These are phyloP conservation scores for Narcine bancroftii DNA, from an alignment of 2,113 vertebrate species.

Conservation along the genomic window DNA sequence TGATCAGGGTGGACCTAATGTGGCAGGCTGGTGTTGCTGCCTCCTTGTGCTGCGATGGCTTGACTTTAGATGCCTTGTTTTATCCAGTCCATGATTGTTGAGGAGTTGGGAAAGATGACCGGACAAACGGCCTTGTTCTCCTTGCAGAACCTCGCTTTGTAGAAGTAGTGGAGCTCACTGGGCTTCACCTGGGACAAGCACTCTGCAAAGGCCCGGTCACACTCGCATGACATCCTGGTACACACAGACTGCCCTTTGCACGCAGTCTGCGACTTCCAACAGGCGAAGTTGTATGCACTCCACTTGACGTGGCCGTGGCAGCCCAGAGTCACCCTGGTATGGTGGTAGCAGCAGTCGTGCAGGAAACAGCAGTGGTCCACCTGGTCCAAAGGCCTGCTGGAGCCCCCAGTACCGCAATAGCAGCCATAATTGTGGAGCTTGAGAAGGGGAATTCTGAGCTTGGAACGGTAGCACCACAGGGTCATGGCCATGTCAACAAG, in stretches of 20 bases:
- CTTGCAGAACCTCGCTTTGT: constrained; percentile 37
- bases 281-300: constrained; percentile 40
- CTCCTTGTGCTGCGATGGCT: background rate
- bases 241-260: constrained; percentile 39
- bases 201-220: constrained; percentile 43
- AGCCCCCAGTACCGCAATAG: constrained; percentile 43
- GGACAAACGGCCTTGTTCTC: constrained; percentile 39
- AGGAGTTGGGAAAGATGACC: constrained; percentile 14
- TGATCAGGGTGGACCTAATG: background rate
- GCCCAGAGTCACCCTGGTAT: constrained; percentile 39
- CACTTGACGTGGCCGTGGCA: constrained; percentile 43
- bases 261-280: background rate
- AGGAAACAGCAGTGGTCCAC: constrained; percentile 44
- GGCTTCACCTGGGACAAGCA: constrained; percentile 41
- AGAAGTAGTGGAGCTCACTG: constrained; percentile 41
- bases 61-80: background rate
- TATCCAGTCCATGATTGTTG: background rate
- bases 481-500: constrained; percentile 42
- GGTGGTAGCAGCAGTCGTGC: constrained; percentile 46
- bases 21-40: too few relatives aligned
- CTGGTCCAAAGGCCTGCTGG: constrained; percentile 38
- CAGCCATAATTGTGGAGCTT: constrained; percentile 44
- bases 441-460: constrained; percentile 40
- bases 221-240: constrained; percentile 42
- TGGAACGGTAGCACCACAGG: constrained; percentile 45